Evolutionary conservation across 1,140 invertebrate species (phyloP).

Genomic region (Marisa cornuarietis): DNA sequence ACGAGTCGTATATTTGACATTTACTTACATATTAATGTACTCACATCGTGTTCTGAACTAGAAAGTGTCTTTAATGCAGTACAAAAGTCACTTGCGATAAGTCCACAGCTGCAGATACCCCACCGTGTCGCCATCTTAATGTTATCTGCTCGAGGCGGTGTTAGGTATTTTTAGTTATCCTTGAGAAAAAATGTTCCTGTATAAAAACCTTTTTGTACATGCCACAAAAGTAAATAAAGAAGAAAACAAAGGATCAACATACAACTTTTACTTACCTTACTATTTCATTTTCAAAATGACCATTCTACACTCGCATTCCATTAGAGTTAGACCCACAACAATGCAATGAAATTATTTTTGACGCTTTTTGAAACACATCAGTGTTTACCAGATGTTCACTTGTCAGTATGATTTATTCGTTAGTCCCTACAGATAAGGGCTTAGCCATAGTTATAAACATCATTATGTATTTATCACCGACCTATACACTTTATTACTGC

Average conservation of each 20-base stretch:
- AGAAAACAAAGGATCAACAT: not conserved
- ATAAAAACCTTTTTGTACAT: not conserved
- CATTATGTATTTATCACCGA: too few species aligned
- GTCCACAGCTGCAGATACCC: slow-evolving; percentile 16
- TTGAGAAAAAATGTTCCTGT: not conserved
- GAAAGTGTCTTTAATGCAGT: slow-evolving; percentile 12
- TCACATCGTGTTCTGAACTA: slow-evolving; percentile 7
- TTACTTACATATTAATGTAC: not conserved
- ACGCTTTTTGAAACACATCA: too few species aligned
- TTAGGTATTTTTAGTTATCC: not conserved
- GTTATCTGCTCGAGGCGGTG: not conserved
- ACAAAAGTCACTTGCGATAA: slow-evolving; percentile 7
- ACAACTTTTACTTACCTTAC: too few species aligned
- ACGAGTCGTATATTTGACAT: not conserved
- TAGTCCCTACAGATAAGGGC: too few species aligned
- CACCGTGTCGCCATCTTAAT: slow-evolving; percentile 13
- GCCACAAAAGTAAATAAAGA: not conserved
- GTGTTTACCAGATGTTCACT: too few species aligned
- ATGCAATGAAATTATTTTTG: too few species aligned
- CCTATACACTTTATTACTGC: too few species aligned
- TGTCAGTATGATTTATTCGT: too few species aligned
- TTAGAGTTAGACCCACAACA: too few species aligned
- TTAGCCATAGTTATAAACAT: too few species aligned
- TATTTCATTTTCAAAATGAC: too few species aligned
- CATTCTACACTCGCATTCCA: too few species aligned